Evolutionary conservation across 2,888 invertebrate species (phyloP).

Genomic region (Nematopogon swammerdamellus): DNA sequence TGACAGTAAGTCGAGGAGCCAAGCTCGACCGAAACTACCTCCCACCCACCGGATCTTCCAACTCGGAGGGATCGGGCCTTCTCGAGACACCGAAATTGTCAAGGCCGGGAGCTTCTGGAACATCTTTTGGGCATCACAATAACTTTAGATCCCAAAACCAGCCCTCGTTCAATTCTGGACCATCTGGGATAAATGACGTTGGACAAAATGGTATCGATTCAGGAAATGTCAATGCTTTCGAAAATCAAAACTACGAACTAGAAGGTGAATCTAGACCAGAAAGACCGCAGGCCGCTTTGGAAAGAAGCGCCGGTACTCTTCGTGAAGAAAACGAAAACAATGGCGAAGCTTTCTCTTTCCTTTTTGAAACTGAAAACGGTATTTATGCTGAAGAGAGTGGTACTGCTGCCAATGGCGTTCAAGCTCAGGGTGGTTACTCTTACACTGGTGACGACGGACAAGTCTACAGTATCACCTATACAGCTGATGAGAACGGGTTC

Average conservation of each 20-base stretch:
- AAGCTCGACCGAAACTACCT: constrained; percentile 40
- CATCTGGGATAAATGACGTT: too few relatives aligned
- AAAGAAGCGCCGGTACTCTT: constrained; percentile 39
- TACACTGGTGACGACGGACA: constrained; percentile 46
- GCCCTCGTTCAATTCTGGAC: too few relatives aligned
- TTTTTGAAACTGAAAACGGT: constrained; percentile 43
- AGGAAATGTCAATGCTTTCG: too few relatives aligned
- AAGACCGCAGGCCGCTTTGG: constrained; percentile 32
- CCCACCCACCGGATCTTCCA: constrained; percentile 29
- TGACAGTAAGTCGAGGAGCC: constrained; percentile 28
- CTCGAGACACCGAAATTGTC: constrained; percentile 24
- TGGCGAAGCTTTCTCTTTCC: constrained; percentile 23
- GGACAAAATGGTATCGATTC: too few relatives aligned
- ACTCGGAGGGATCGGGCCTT: constrained; percentile 29
- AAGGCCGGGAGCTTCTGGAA: too few relatives aligned
- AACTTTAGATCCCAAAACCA: too few relatives aligned
- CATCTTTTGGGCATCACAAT: too few relatives aligned
- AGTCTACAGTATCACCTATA: constrained; percentile 34
- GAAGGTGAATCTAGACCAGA: constrained; percentile 18
- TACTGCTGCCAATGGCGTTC: constrained; percentile 35
- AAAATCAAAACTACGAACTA: too few relatives aligned
- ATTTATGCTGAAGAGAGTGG: constrained; percentile 40
- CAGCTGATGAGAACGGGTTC: constrained; percentile 45
- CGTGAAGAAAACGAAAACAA: constrained; percentile 36
- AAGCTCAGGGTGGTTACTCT: constrained; percentile 38